Evolutionary conservation across 2,888 invertebrate species (phyloP), one percentile per base, ranked within the genome.

Genomic region (Desoria tigrina): DNA sequence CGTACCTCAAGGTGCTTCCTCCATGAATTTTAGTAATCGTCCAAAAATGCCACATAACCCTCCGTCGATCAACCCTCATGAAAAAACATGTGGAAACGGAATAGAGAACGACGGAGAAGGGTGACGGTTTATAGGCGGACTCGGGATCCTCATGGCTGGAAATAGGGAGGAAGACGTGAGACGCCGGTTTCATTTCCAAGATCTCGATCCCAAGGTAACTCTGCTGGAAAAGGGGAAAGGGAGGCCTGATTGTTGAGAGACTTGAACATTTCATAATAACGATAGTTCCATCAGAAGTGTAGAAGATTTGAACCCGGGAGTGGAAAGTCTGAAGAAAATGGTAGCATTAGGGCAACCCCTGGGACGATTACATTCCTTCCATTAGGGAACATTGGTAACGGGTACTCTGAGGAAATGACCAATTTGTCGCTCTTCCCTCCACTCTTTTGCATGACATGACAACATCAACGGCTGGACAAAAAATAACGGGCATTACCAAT

Each of bases 311-410:
- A 45, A 18, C n/a, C 18, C n/a, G 32, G 14, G 21, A 61, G 56
- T 55, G 42, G 55, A 67, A 67, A 27, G 7, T 55, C 42, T 60
- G 42, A 37, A 56, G 58, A 49, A 63, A 65, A 64, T 66, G 61
- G 63, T 69, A 63, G 66, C 69, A 74, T 71, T 71, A 49, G 67
- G 45, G 45, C 54, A 73, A 71, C 74, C 73, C 74, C 55, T 65
- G 72, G 73, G 73, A 73, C 71, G 73, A 74, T 74, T 73, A 71
- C 71, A 67, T 65, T 73, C 68, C 64, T 69, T 72, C 72, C 74
- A 74, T 74, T 74, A 72, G 65, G 60, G 64, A 63, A 56, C 60
- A 67, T 49, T 64, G 61, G 66, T 63, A 65, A 66, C 66, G 68
- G 56, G 63, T 54, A 66, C 71, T 66, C 65, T 39, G 63, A 63